A percentile compares a stretch with the other conserved stretches of the same genome.
phyloP scores from a whole-genome alignment of 2,113 vertebrate species.

The Alaudala cheleensis region DNA sequence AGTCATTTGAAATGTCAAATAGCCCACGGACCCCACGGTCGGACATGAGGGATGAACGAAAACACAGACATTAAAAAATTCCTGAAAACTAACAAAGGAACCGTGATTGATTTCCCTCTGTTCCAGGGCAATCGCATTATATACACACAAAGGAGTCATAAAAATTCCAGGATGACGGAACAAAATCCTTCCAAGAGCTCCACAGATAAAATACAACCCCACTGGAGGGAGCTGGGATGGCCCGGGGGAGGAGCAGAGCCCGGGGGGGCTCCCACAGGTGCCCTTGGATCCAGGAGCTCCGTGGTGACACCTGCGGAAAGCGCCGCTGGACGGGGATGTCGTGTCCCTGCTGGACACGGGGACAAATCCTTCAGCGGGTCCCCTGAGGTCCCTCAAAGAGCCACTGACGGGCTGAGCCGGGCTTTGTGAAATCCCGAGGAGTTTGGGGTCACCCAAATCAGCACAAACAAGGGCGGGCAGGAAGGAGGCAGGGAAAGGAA shows the following conservation, averaged over 20 bases:
- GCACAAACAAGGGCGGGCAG: not conserved
- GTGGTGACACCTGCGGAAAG: not conserved
- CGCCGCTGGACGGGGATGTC: rapidly evolving
- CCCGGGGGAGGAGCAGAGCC: not conserved
- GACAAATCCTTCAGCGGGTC: not conserved
- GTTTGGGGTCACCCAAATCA: not conserved
- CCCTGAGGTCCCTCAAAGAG: not conserved
- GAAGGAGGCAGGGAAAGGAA: not conserved
- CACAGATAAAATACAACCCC: slow-evolving; percentile 43
- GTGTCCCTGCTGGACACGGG: rapidly evolving
- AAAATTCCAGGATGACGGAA: slow-evolving; percentile 67
- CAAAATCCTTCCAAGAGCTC: slow-evolving; percentile 35
- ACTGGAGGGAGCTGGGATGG: not conserved
- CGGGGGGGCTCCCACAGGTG: not conserved
- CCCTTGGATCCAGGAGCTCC: no score
- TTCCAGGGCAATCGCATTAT: slow-evolving; percentile 47
- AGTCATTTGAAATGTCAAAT: slow-evolving; percentile 31
- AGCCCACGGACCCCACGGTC: slow-evolving; percentile 18
- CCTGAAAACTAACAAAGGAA: slow-evolving; percentile 41
- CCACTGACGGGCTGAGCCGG: rapidly evolving
- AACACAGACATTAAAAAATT: slow-evolving; percentile 43
- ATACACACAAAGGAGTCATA: slow-evolving; percentile 66
- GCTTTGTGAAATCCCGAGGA: not conserved
- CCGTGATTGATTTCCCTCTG: slow-evolving; percentile 50
- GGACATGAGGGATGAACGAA: slow-evolving; percentile 36